Evolutionary conservation across 2,113 vertebrate genomes (phyloP).

Genomic region (Terrapene triunguis): DNA sequence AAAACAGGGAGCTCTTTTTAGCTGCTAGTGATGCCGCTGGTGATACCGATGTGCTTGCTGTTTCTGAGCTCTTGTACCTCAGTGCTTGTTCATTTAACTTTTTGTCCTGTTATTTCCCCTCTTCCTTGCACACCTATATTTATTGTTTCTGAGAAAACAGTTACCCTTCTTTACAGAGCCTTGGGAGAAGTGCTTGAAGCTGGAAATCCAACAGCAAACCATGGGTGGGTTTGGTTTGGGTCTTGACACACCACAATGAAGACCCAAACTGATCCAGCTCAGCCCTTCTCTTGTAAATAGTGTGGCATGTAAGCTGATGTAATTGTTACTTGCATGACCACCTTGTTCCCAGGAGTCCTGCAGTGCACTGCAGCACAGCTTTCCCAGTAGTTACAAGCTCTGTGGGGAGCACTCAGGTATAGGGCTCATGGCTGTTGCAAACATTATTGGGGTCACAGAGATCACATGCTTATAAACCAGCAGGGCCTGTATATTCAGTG

Average conservation of each 20-base stretch:
- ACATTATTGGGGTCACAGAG: not conserved
- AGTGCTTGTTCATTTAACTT: not conserved
- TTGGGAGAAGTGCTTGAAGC: not conserved
- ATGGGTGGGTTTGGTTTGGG: constrained; percentile 19
- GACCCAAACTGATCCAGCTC: constrained; percentile 29
- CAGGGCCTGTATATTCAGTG: not conserved
- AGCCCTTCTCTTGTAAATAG: not conserved
- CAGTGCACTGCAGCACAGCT: not conserved
- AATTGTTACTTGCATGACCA: not conserved
- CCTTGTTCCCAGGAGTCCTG: not conserved
- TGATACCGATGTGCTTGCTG: not conserved
- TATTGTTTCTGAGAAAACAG: not conserved
- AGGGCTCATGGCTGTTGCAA: not conserved
- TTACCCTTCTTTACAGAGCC: not conserved
- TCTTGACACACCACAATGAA: constrained; percentile 15
- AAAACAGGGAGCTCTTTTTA: not conserved
- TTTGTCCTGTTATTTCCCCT: not conserved
- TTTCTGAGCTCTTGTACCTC: not conserved
- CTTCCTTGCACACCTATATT: not conserved
- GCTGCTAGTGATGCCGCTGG: rapidly evolving
- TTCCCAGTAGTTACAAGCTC: not conserved
- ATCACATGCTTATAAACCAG: not conserved
- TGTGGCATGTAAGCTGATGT: not conserved
- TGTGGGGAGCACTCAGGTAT: not conserved
- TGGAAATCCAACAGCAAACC: constrained; percentile 14